Base-by-base conservation (phyloP, 2,888 invertebrate species). In the Eudasyphora cyanicolor region DNA sequence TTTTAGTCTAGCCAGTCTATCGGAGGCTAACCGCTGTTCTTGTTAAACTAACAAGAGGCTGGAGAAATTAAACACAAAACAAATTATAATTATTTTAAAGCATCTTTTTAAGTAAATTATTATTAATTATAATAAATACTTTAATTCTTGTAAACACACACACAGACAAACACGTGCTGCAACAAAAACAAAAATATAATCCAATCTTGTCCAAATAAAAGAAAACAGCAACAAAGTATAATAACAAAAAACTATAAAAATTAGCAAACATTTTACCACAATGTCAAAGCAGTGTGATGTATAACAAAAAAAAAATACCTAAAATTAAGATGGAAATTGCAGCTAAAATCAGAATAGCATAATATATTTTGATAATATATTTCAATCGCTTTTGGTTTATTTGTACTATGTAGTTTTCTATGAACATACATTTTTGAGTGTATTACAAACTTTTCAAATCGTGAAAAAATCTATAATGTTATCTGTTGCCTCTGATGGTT, bases 1-100 rank as follows among this genome's bases (percentile, higher is more conserved):
- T 79, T 92, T 92, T 77, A 91, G 91, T 71, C 87, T 92, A 87
- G 92, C 91, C 82, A 91, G 89, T 81, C 88, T 90, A 75, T 90
- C 92, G 27, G 92, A 92, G 82, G 91, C 89, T 64, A 92, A 90
- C 86, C 90, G 92, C 82, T 92, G 92, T 90, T 91, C 92, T 85
- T 92, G 92, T 88, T 92, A 92, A 89, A 32, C 45, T 49, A 32
- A 21, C 14, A 42, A 24, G 14, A 67, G 24, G 24, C 57, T 57
- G 27, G 27, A 24, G 10, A 27, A n/a, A 57, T 57, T 57, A 57
- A 42, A 42, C 17, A 19, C 38, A 38, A 42, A 35, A 19, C 38
- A 38, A 32, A 64, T 64, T 2, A 67, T 67, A 67, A 21, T 67
- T 35, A 24, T 67, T 38, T 67, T 38, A 38, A 67, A 21, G 38